These are phyloP conservation scores for Leptinotarsa defecta DNA, from an alignment of 1,140 invertebrate genomes.

Conservation along the genomic window DNA sequence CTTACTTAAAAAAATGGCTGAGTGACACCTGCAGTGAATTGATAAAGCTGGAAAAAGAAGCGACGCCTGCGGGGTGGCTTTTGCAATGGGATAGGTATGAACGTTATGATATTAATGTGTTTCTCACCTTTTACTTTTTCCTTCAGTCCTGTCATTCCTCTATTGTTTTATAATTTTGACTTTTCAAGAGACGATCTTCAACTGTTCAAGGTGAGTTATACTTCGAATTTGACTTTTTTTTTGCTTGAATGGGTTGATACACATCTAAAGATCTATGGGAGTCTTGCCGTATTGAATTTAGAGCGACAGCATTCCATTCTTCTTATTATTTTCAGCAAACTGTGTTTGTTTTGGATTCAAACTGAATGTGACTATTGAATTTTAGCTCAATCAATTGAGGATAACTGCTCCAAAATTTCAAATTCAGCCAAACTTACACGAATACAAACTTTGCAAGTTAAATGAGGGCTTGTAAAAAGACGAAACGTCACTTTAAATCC, in stretches of 20 bases:
- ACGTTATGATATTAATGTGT: not conserved
- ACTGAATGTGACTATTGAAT: no score
- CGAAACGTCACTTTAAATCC: no score
- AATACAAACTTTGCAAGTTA: no score
- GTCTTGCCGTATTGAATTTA: no score
- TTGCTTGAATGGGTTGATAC: not conserved
- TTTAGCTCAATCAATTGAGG: no score
- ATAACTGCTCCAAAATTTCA: no score
- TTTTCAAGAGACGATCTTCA: conserved; percentile 8
- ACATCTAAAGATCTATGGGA: no score
- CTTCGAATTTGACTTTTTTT: not conserved
- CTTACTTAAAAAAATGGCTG: conserved; percentile 66
- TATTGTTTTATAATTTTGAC: conserved; percentile 6
- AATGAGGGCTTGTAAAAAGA: no score
- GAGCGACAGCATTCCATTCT: no score
- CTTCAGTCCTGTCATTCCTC: not conserved
- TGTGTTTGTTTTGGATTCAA: no score
- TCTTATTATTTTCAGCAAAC: no score
- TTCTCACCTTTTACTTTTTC: not conserved
- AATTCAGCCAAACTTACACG: no score
- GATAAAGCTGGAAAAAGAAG: conserved; percentile 64
- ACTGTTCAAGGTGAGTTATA: not conserved
- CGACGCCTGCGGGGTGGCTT: conserved; percentile 70
- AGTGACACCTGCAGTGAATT: conserved; percentile 64
- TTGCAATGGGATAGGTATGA: conserved; percentile 78